Evolutionary conservation across 2,888 invertebrate species (phyloP), one percentile per base, ranked within the genome.

Genomic region (Drosophila flavopinicola): DNA sequence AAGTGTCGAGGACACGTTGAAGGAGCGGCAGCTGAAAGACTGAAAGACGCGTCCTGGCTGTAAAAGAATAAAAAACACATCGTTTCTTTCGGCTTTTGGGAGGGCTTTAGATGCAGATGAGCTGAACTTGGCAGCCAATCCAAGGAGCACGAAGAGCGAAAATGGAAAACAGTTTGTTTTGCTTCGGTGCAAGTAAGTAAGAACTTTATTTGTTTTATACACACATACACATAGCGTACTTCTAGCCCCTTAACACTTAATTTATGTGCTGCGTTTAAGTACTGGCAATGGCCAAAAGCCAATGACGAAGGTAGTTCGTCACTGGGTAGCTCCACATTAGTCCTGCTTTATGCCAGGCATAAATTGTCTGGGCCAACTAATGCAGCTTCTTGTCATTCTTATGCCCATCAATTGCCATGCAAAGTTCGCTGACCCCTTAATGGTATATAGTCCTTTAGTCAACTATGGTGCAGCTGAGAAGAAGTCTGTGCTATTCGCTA

Each of bases 301-400:
- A 52, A 51, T 23, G 52, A 51, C 54, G 44, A 17, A 33, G 56
- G 32, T 60, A 61, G 63, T 57, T 71, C 63, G 65, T 78, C 65
- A 82, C 63, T 75, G 66, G 66, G 51, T 49, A 57, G 67, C 35
- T n/a, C 60, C 58, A 41, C 66, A 80, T 82, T 82, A 69, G 65
- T 45, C 39, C 10, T 33, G 53, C 61, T 68, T 76, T 77, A 70
- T 69, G 66, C 51, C 56, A 9, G 48, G 45, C 84, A 86, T 80
- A 86, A 86, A 80, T 80, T 58, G 80, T 86, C 80, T 84, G 80
- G 58, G 59, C 66, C 47, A 20, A 10, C 39, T 42, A 52, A 57
- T 65, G 47, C 51, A 29, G 47, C 10, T 42, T 39, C 15, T 51
- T 47, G 30, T 53, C 57, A 44, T 51, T 60, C 52, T 45, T 48